phyloP scores from a whole-genome alignment of 2,113 vertebrate species.

The Sclerurus mexicanus region DNA sequence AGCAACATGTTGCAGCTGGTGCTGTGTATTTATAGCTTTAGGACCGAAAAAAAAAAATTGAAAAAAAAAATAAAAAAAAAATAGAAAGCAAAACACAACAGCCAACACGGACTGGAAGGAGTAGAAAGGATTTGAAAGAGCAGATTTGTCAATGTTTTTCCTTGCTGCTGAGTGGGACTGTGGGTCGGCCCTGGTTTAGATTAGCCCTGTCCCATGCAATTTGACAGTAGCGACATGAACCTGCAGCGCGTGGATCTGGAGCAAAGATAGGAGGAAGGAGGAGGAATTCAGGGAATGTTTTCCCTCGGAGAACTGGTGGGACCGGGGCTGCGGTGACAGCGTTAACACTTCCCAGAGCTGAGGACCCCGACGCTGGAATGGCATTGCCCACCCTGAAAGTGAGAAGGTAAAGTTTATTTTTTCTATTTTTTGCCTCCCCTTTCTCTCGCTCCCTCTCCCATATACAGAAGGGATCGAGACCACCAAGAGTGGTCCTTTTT shows the following conservation, averaged over 20 bases:
- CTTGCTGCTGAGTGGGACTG: not conserved
- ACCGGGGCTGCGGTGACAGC: conserved; percentile 82
- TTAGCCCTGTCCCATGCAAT: conserved; percentile 71
- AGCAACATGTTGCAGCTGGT: conserved; percentile 83
- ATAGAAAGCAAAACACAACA: not conserved
- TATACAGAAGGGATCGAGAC: conserved; percentile 80
- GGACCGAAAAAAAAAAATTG: not conserved
- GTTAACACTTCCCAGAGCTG: conserved; percentile 94
- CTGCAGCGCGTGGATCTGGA: conserved; percentile 38
- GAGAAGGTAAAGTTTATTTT: conserved; percentile 96
- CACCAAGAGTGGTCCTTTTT: conserved; percentile 82
- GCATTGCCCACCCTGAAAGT: conserved; percentile 93
- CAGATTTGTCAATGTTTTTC: conserved; percentile 22
- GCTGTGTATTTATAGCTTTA: conserved; percentile 55
- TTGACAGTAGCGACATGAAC: conserved; percentile 73
- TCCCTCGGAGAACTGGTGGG: conserved; percentile 45
- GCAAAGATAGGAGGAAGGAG: conserved; percentile 50
- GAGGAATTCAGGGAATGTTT: conserved; percentile 83
- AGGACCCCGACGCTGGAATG: conserved; percentile 82
- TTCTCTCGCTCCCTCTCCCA: conserved; percentile 75
- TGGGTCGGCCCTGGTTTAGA: conserved; percentile 65
- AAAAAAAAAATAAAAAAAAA: not conserved
- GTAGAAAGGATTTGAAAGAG: conserved; percentile 44
- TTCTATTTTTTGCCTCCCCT: conserved; percentile 77
- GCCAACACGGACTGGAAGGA: conserved; percentile 20